phyloP scores from a whole-genome alignment of 2,888 invertebrate genomes.

The Euzetes globulus region DNA sequence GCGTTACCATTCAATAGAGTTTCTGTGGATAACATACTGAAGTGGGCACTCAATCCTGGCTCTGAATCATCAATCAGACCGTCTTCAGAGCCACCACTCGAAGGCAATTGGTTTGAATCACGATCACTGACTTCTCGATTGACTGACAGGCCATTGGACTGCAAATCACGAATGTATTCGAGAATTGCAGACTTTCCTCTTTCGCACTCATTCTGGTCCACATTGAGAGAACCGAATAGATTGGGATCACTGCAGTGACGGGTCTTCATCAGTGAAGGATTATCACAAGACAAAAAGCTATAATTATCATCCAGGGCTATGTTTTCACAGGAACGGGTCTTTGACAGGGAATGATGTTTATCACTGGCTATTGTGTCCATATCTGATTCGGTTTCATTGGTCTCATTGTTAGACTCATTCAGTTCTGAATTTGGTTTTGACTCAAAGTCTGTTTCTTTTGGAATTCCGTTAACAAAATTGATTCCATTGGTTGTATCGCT shows the following conservation, averaged over 20 bases:
- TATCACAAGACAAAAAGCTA: neutral
- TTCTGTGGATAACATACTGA: conserved; percentile 11
- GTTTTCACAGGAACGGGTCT: conserved; percentile 7
- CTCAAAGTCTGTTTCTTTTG: neutral
- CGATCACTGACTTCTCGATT: conserved; percentile 1
- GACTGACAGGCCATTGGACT: neutral
- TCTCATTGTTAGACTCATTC: conserved; percentile 4
- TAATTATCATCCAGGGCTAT: neutral
- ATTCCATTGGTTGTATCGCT: neutral
- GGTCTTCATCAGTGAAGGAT: neutral
- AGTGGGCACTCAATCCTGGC: neutral
- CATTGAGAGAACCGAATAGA: neutral
- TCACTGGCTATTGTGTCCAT: conserved; percentile 9
- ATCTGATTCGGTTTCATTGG: conserved; percentile 15
- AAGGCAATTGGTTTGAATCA: neutral
- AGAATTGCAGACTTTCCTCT: neutral
- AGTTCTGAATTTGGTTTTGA: neutral
- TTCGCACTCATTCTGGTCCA: neutral
- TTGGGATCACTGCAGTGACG: conserved; percentile 14
- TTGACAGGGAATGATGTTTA: conserved; percentile 17
- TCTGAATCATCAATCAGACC: neutral
- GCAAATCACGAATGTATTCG: neutral
- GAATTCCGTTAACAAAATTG: neutral
- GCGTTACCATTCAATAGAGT: neutral
- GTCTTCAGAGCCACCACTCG: neutral